Evolutionary conservation across 2,888 invertebrate genomes (phyloP), one percentile per base, ranked within the genome.

Genomic region (Pinctada fucata): DNA sequence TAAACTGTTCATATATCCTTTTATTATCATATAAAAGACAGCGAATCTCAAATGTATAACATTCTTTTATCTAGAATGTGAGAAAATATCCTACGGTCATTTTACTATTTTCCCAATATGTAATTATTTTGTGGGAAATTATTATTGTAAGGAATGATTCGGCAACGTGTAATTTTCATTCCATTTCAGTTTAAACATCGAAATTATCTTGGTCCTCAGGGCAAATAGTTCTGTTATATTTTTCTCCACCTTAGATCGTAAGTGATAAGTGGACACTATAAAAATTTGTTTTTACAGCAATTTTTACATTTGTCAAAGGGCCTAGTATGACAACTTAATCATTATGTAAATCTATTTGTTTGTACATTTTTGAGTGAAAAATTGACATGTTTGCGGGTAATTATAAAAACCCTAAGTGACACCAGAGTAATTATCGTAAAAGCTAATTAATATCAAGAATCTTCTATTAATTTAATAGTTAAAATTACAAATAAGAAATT

Each of bases 111-210:
- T 48, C 5, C 45, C 68, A 64, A 50, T 66, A 64, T 66, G 63
- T 74, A 74, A 74, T 74, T 74, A 74, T 74, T 48, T 74, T 73
- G 64, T 31, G 73, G 48, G 73, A 49, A 73, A 73, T 73, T 73
- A 73, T 73, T 63, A 52, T 58, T 49, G 58, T 72, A 50, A 51
- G 49, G 47, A 51, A 51, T 65, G 58, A 16, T 64, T 49, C 64
- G 64, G n/a, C 63, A 63, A 73, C 73, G n/a, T 64, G 73, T 73
- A 63, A 73, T 73, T 73, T 73, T 45, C 73, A 31, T 13, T 47
- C 65, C 64, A 63, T 63, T 73, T 45, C 16, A 16, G n/a, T 65
- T 47, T 47, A 48, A 64, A 73, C 65, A 73, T 52, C 48, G 45
- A 64, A 65, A 47, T 73, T 48, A 73, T n/a, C 8, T 47, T 13